Evolutionary conservation across 2,888 invertebrate genomes (phyloP), one percentile per base, ranked within the genome.

Genomic region (Lasioglossum leucozonium): DNA sequence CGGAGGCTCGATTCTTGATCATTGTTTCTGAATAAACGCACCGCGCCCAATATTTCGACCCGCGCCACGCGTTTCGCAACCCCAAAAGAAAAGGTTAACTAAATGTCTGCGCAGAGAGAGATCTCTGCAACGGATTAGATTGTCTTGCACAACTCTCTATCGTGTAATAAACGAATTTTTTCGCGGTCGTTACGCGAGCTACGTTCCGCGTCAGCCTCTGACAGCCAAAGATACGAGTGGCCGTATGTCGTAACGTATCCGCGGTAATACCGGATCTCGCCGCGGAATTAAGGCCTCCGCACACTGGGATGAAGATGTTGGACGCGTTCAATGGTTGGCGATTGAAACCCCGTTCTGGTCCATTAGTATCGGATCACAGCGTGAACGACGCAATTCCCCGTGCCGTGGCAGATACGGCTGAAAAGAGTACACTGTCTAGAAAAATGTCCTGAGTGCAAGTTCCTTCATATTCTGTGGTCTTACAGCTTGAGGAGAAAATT

Each of bases 181-280:
- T 72, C 44, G 69, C 76, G 58, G 47, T n/a, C 62, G 67, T 77
- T 82, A 77, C 79, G 76, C 81, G 85, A 72, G 72, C 40, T 72
- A 71, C 77, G 77, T 79, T 69, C 62, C 75, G 79, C 72, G 80
- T 55, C 72, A 79, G 78, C 62, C 67, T 51, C 69, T 47, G 81
- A 81, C 84, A 72, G 72, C 62, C 84, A 77, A 84, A 82, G 84
- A 80, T 87, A 88, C 79, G 83, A 84, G 82, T 67, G 65, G 42
- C 79, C 62, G 73, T 2, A 79, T 88, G 84, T 81, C 81, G 87
- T 87, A 88, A 88, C 77, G 78, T 85, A 88, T 86, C 85, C 85
- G 79, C 74, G 75, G 85, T 88, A 87, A 88, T 88, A 84, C 88
- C 88, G 88, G 86, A 88, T 88, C 88, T 81, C 76, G 58, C 72